Base-by-base conservation (phyloP, 1,140 invertebrate species). In the Brachystomella parvula region DNA sequence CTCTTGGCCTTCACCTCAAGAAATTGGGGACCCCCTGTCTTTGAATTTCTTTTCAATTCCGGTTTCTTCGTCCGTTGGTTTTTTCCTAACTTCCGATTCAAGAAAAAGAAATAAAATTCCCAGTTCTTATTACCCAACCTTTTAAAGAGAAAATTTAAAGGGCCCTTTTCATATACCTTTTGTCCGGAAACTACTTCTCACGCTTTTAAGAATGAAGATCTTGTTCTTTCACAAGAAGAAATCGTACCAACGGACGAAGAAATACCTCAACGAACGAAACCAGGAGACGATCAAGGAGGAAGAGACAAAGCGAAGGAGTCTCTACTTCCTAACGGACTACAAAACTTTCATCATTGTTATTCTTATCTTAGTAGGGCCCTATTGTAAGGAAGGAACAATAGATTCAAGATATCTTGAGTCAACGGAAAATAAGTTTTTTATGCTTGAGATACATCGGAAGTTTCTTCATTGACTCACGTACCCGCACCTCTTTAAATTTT, bases 21-120 rank as follows among this genome's bases (percentile, higher is more conserved):
- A 53, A 44, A 44, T 44, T n/a, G 9, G n/a, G 24, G 49, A 53
- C 49, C 49, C 49, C 49, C 21, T 53, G 24, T 17, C 6, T 3
- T 53, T n/a, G n/a, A n/a, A n/a, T 53, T 53, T 53, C 49, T 53
- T 53, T 53, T 53, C 49, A 53, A 53, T 53, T 53, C 49, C 49
- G 49, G 49, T 53, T 53, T 53, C 49, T 53, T 53, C 49, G 49
- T 19, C 49, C 49, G 49, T 53, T 53, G 49, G 24, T 19, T n/a
- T n/a, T n/a, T n/a, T n/a, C n/a, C n/a, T n/a, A n/a, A n/a, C n/a
- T n/a, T n/a, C 21, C 21, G 49, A 6, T 53, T 53, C 24, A 53
- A 53, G 9, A 24, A 9, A 44, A 44, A 44, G 39, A 44, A 44
- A 44, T 44, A 44, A 44, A n/a, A n/a, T n/a, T 44, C 39, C 39